Evolutionary conservation across 2,888 invertebrate genomes (phyloP).

Genomic region (Polylopha cassiicola): DNA sequence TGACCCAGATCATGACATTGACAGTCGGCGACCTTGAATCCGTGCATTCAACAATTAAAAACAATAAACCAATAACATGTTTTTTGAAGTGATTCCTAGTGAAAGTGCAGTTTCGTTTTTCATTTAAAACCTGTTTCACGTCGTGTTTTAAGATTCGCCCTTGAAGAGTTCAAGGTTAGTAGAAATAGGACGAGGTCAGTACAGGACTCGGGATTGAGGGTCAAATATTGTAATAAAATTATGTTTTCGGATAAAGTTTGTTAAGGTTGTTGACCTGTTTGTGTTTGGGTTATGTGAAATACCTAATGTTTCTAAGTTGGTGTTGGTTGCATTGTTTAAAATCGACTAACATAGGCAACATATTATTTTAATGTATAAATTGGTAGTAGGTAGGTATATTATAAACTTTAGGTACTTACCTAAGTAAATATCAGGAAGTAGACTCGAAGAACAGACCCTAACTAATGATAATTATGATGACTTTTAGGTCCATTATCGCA

Average conservation of each 20-base stretch:
- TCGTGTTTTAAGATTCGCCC: background rate
- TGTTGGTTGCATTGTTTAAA: background rate
- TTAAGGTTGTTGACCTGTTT: background rate
- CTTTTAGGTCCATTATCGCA: too few species aligned
- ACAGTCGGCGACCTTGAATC: slow-evolving; percentile 37
- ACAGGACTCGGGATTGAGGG: slow-evolving; percentile 5
- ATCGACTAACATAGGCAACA: background rate
- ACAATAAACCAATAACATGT: slow-evolving; percentile 2
- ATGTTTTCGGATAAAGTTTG: background rate
- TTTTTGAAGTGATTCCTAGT: too few species aligned
- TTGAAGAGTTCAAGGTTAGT: background rate
- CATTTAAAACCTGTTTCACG: too few species aligned
- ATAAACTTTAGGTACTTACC: too few species aligned
- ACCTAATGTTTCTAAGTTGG: background rate
- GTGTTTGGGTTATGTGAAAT: background rate
- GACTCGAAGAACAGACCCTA: too few species aligned
- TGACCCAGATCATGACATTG: slow-evolving; percentile 54
- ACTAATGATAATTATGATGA: too few species aligned
- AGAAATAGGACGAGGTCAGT: slow-evolving; percentile 2
- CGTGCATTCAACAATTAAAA: slow-evolving; percentile 6
- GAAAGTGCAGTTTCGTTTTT: too few species aligned
- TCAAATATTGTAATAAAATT: background rate
- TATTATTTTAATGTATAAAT: slow-evolving; percentile 9
- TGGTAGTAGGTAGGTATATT: too few species aligned
- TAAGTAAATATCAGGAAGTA: too few species aligned